Conservation (phyloP, 2,888 invertebrate genomes). For the Drosophila flavopinicola region DNA sequence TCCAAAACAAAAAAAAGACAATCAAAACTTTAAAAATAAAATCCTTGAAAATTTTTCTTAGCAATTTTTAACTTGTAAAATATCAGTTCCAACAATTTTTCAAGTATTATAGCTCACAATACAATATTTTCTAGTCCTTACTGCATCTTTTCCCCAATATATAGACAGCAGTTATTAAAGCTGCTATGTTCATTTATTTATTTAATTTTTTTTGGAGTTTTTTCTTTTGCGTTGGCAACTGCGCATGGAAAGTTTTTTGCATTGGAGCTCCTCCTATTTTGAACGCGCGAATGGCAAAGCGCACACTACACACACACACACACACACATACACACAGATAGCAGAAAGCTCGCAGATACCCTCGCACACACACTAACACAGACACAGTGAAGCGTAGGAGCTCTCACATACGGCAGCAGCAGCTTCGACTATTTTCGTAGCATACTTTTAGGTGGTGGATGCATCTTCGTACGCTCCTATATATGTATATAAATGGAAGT, state of each 20-base stretch:
- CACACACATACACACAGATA: constrained; percentile 21
- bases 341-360: constrained; percentile 33
- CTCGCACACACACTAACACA: constrained; percentile 32
- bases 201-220: constrained; percentile 17
- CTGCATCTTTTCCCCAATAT: no score
- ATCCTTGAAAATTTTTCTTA: not conserved
- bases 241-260: constrained; percentile 74
- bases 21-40: not conserved
- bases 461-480: constrained; percentile 61
- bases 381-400: constrained; percentile 48
- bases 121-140: not conserved
- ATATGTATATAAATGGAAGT: constrained; percentile 20
- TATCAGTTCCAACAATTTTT: not conserved
- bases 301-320: constrained; percentile 55
- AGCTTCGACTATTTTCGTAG: constrained; percentile 77
- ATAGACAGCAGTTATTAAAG: constrained; percentile 7
- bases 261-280: constrained; percentile 82
- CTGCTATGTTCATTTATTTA: constrained; percentile 16
- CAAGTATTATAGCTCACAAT: not conserved
- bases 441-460: constrained; percentile 79
- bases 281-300: constrained; percentile 80
- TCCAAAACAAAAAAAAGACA: not conserved
- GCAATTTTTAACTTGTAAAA: not conserved
- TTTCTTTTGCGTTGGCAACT: constrained; percentile 48
- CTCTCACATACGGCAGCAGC: constrained; percentile 66